phyloP scores from a whole-genome alignment of 2,113 vertebrate species.

The Trochalopteron elliotii region DNA sequence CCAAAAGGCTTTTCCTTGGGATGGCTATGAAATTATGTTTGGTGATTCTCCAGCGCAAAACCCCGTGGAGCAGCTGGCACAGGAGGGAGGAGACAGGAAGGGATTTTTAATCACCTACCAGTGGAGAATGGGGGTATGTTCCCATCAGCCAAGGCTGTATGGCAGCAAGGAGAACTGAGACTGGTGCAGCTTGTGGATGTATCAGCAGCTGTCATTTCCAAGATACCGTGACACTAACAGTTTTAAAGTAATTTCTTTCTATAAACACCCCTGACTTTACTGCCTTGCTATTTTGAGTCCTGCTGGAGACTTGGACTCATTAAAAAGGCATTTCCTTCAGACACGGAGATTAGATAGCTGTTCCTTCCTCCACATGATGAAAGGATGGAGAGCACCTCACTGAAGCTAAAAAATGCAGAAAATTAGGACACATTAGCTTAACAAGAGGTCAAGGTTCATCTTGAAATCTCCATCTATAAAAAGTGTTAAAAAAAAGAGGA shows the following conservation, averaged over 20 bases:
- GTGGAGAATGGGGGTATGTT: not conserved
- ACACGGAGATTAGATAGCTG: slow-evolving; percentile 58
- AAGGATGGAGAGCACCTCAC: slow-evolving; percentile 28
- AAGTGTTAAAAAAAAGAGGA: not conserved
- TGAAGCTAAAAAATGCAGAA: slow-evolving; percentile 9
- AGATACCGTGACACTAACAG: not conserved
- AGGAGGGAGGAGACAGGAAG: not conserved
- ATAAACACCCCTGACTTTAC: slow-evolving; percentile 43
- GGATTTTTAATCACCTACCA: not conserved
- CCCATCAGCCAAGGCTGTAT: not conserved
- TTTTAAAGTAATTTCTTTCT: slow-evolving; percentile 39
- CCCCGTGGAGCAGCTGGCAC: not conserved
- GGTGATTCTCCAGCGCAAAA: not conserved
- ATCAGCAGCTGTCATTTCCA: slow-evolving; percentile 46
- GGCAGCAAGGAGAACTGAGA: not conserved
- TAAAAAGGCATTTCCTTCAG: slow-evolving; percentile 68
- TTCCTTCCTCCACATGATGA: slow-evolving; percentile 26
- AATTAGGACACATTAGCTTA: slow-evolving; percentile 1
- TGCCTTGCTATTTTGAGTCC: slow-evolving; percentile 46
- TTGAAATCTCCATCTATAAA: not conserved
- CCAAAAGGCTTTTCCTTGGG: not conserved
- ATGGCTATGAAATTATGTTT: not conserved
- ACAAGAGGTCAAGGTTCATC: not conserved
- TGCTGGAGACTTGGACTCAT: slow-evolving; percentile 51
- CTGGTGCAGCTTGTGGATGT: not conserved